These are phyloP conservation scores for Iguana delicatissima DNA, from an alignment of 2,797 vertebrate species.

Conservation along the genomic window DNA sequence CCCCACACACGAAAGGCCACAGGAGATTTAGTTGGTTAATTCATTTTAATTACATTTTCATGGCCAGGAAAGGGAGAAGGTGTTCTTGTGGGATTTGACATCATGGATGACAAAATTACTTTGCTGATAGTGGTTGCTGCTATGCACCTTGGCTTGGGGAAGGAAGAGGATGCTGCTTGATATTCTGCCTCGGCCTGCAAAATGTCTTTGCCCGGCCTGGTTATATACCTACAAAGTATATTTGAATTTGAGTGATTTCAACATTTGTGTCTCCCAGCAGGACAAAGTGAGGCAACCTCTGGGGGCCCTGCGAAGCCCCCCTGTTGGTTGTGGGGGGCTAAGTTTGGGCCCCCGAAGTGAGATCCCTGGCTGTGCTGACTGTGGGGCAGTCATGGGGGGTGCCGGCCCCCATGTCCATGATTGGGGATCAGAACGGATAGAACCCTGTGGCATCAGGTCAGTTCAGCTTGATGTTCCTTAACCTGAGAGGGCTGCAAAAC, in stretches of 20 bases:
- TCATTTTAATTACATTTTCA: too few relatives aligned
- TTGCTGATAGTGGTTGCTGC: not conserved
- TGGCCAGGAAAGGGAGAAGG: too few relatives aligned
- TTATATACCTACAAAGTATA: not conserved
- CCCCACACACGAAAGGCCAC: not conserved
- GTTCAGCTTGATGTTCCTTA: not conserved
- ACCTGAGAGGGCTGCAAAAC: not conserved
- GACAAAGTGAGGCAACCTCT: slow-evolving; percentile 36
- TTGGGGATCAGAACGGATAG: slow-evolving; percentile 38
- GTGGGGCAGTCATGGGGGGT: slow-evolving; percentile 45
- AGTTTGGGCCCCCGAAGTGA: slow-evolving; percentile 44
- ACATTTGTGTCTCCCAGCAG: slow-evolving; percentile 24
- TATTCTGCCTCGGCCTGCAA: not conserved
- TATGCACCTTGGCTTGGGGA: not conserved
- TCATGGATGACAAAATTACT: not conserved
- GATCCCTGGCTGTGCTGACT: slow-evolving; percentile 48
- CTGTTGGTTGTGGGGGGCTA: slow-evolving; percentile 41
- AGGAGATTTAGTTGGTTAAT: too few relatives aligned
- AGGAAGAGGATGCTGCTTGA: not conserved
- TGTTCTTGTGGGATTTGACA: not conserved
- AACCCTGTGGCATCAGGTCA: slow-evolving; percentile 48
- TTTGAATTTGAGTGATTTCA: not conserved
- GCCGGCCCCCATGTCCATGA: slow-evolving; percentile 45
- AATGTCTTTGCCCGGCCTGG: not conserved
- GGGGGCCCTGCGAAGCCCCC: slow-evolving; percentile 28